Evolutionary conservation across 2,888 invertebrate species (phyloP).

Genomic region (Eristalinus aeneus): DNA sequence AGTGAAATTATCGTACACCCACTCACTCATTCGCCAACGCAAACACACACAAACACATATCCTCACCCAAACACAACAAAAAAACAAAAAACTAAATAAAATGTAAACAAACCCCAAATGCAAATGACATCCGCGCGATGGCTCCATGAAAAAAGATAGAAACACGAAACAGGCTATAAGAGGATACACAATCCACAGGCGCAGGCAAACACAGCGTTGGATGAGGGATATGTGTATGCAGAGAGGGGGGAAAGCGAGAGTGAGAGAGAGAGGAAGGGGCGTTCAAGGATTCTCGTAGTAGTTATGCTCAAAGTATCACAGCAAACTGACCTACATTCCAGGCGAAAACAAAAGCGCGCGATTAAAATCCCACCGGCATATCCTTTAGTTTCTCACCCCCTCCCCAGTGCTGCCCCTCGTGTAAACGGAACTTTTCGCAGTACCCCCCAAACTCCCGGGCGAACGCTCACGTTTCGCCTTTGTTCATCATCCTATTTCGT

Average conservation of each 20-base stretch:
- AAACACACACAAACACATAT: neutral
- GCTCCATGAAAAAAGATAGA: neutral
- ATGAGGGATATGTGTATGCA: neutral
- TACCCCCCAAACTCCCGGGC: neutral
- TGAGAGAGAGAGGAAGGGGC: neutral
- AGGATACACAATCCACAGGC: neutral
- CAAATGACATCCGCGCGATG: slow-evolving; percentile 35
- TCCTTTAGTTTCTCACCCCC: neutral
- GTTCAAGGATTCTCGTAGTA: slow-evolving; percentile 54
- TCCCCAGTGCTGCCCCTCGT: neutral
- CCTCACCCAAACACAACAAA: neutral
- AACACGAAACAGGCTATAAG: neutral
- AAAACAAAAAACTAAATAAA: neutral
- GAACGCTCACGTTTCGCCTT: neutral
- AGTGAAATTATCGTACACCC: neutral
- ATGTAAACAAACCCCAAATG: slow-evolving; percentile 34
- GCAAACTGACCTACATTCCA: slow-evolving; percentile 68
- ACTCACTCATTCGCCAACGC: neutral
- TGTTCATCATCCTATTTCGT: slow-evolving; percentile 2
- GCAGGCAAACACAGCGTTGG: neutral
- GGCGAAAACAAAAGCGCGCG: slow-evolving; percentile 55
- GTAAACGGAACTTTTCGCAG: neutral
- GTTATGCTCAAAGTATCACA: slow-evolving; percentile 59
- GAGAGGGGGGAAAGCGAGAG: neutral
- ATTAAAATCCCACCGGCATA: slow-evolving; percentile 63